These are phyloP conservation scores for Heliconius nattereri DNA, from an alignment of 1,140 invertebrate genomes.

Conservation along the genomic window DNA sequence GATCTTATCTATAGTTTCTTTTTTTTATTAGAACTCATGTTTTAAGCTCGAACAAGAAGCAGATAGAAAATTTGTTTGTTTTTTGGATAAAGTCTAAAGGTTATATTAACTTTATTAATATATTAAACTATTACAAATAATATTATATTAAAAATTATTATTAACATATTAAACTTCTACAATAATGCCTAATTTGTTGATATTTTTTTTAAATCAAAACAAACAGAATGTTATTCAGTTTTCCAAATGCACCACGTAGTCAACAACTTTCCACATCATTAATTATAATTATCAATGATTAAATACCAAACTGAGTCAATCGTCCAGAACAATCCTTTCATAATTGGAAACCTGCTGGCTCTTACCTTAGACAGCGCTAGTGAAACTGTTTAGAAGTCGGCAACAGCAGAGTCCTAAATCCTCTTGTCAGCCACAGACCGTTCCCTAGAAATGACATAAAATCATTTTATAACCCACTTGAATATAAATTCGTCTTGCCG, in stretches of 20 bases:
- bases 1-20: not conserved
- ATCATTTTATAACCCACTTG: constrained; percentile 38
- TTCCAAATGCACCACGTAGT: no score
- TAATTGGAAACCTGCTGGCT: not conserved
- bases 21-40: not conserved
- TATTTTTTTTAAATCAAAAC: no score
- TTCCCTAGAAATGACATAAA: constrained; percentile 36
- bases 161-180: no score
- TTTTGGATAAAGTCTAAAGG: no score
- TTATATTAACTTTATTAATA: no score
- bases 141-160: no score
- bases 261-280: no score
- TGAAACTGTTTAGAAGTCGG: constrained; percentile 36
- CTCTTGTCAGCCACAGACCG: constrained; percentile 48
- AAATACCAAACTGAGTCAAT: not conserved
- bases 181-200: no score
- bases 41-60: not conserved
- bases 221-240: no score
- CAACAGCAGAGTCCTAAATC: constrained; percentile 51
- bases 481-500: constrained; percentile 35
- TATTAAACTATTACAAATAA: no score
- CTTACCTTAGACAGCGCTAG: not conserved
- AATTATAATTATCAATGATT: not conserved
- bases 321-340: not conserved
- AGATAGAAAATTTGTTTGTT: not conserved